Percentiles rank a stretch among this genome's conserved stretches.
phyloP scores from a whole-genome alignment of 2,113 vertebrate species.

The Nestor notabilis region DNA sequence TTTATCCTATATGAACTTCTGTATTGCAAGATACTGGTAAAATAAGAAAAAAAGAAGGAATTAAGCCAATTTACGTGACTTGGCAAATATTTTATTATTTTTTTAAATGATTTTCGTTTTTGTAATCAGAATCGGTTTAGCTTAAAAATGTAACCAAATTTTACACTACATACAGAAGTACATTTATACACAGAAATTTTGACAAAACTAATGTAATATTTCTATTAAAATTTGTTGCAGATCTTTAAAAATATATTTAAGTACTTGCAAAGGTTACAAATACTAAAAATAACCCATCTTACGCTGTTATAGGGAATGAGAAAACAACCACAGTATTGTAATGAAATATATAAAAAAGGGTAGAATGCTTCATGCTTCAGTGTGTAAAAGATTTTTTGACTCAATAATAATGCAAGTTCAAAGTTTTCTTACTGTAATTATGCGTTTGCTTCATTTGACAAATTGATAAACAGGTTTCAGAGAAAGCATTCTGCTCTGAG shows the following conservation, averaged over 20 bases:
- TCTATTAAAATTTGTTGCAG: not conserved
- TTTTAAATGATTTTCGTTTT: not conserved
- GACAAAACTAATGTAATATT: not conserved
- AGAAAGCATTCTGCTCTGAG: not conserved
- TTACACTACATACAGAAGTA: not conserved
- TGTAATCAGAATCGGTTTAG: not conserved
- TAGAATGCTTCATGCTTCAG: not conserved
- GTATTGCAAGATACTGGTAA: not conserved
- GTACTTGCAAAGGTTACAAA: not conserved
- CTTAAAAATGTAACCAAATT: not conserved
- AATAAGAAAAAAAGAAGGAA: not conserved
- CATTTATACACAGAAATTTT: not conserved
- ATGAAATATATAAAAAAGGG: not conserved
- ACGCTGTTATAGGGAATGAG: not conserved
- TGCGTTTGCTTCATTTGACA: not conserved
- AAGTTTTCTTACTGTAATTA: not conserved
- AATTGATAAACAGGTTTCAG: not conserved
- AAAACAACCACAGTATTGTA: accelerated
- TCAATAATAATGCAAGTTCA: not conserved
- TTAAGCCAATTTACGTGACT: not conserved
- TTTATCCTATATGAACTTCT: not conserved
- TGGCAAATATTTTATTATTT: not conserved
- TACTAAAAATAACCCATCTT: not conserved
- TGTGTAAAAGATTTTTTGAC: not conserved
- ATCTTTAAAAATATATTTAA: not conserved